phyloP scores from a whole-genome alignment of 2,888 invertebrate genomes.

The Oxyteleia sp. region DNA sequence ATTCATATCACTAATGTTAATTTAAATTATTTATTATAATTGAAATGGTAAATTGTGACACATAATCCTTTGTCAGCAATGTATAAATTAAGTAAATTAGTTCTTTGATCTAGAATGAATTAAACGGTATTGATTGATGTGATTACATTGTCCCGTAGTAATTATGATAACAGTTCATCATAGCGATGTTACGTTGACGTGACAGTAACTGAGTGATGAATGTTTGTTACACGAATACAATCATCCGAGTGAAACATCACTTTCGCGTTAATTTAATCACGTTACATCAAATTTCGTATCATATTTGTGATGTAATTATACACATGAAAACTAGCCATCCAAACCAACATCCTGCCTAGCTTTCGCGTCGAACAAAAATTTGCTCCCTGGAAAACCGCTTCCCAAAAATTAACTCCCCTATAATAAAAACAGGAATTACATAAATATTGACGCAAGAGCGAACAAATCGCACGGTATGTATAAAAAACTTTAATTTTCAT shows the following conservation, averaged over 20 bases:
- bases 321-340: background rate
- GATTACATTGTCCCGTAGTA: constrained; percentile 57
- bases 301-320: constrained; percentile 22
- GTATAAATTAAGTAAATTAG: constrained; percentile 45
- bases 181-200: constrained; percentile 63
- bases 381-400: no score
- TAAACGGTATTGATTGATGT: constrained; percentile 64
- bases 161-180: constrained; percentile 69
- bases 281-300: constrained; percentile 42
- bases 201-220: constrained; percentile 69
- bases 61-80: constrained; percentile 1
- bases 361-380: no score
- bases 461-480: no score
- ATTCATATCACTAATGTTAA: no score
- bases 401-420: no score
- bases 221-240: constrained; percentile 65
- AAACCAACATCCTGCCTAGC: no score
- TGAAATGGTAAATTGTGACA: background rate
- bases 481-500: no score
- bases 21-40: background rate
- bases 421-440: no score
- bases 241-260: constrained; percentile 60
- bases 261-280: constrained; percentile 66
- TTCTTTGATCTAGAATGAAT: constrained; percentile 43
- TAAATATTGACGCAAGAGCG: no score